Percentiles rank a stretch among this genome's conserved stretches.
phyloP scores from a whole-genome alignment of 2,113 vertebrate genomes.

The Pagrus major region DNA sequence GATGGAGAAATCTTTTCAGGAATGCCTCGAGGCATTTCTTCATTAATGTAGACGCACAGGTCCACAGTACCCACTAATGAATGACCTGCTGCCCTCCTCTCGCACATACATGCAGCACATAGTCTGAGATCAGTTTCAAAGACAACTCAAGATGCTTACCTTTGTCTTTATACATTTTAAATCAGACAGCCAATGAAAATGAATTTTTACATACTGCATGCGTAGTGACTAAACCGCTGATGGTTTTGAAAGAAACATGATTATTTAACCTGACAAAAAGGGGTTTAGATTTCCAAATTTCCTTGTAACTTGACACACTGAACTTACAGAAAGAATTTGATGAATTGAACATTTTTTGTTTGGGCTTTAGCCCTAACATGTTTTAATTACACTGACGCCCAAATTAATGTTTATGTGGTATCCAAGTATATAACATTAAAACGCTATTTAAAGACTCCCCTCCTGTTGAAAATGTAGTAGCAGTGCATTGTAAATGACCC shows the following conservation, averaged over 20 bases:
- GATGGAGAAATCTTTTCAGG: not conserved
- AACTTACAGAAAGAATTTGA: slow-evolving; percentile 34
- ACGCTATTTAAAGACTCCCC: slow-evolving; percentile 36
- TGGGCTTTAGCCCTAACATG: slow-evolving; percentile 27
- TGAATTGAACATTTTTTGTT: slow-evolving; percentile 49
- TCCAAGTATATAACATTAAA: slow-evolving; percentile 49
- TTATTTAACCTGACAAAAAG: slow-evolving; percentile 75
- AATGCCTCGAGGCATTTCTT: slow-evolving; percentile 32
- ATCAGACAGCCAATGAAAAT: slow-evolving; percentile 69
- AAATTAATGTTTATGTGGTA: slow-evolving; percentile 46
- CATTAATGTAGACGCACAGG: slow-evolving; percentile 33
- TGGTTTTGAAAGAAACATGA: slow-evolving; percentile 71
- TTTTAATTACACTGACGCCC: slow-evolving; percentile 42
- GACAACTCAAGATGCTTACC: slow-evolving; percentile 78
- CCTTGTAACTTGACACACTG: slow-evolving; percentile 54
- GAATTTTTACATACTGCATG: slow-evolving; percentile 59
- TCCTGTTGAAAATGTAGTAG: slow-evolving; percentile 38
- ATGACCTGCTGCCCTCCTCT: slow-evolving; percentile 52
- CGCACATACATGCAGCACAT: slow-evolving; percentile 4
- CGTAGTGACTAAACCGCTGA: slow-evolving; percentile 53
- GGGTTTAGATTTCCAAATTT: slow-evolving; percentile 64
- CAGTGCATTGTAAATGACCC: slow-evolving; percentile 44
- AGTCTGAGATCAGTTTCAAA: slow-evolving; percentile 70
- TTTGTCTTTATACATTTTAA: slow-evolving; percentile 55
- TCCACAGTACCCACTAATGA: slow-evolving; percentile 53